Conservation (phyloP, 64 coral and sea anemone species). For the Trachythela sp. region DNA sequence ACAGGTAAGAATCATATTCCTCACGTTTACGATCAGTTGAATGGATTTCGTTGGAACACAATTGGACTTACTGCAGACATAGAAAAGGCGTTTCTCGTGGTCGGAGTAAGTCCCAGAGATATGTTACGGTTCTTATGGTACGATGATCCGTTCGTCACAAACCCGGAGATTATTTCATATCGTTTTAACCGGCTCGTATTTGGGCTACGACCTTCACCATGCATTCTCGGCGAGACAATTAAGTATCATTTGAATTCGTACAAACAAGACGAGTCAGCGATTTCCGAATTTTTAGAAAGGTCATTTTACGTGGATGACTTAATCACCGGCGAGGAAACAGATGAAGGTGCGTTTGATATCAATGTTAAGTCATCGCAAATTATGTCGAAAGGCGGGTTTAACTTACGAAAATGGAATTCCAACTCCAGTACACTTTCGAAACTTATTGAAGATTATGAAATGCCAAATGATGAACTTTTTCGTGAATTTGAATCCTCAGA, state of each 20-base stretch:
- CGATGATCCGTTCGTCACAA: no score
- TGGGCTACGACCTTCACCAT: slow-evolving; percentile 31
- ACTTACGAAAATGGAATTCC: slow-evolving; percentile 48
- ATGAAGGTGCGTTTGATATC: slow-evolving; percentile 24
- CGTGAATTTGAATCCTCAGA: no score
- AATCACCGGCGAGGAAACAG: slow-evolving; percentile 7
- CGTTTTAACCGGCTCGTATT: neutral
- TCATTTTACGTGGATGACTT: slow-evolving; percentile 60
- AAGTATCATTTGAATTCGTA: slow-evolving; percentile 24
- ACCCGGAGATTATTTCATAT: neutral
- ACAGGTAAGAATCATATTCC: no score
- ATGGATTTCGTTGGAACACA: no score
- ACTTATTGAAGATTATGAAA: slow-evolving; percentile 13
- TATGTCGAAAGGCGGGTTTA: slow-evolving; percentile 59
- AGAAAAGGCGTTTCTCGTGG: neutral
- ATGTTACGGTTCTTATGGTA: no score
- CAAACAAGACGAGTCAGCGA: slow-evolving; percentile 31
- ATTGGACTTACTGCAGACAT: no score
- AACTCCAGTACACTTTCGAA: slow-evolving; percentile 12
- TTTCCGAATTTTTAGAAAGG: slow-evolving; percentile 12
- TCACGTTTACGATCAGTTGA: no score
- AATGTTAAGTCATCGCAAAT: slow-evolving; percentile 33
- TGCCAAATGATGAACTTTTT: neutral
- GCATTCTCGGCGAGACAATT: slow-evolving; percentile 50
- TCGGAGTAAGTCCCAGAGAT: neutral